These are phyloP conservation scores for Acanthopagrus latus DNA, from an alignment of 2,797 vertebrate species.

Conservation along the genomic window DNA sequence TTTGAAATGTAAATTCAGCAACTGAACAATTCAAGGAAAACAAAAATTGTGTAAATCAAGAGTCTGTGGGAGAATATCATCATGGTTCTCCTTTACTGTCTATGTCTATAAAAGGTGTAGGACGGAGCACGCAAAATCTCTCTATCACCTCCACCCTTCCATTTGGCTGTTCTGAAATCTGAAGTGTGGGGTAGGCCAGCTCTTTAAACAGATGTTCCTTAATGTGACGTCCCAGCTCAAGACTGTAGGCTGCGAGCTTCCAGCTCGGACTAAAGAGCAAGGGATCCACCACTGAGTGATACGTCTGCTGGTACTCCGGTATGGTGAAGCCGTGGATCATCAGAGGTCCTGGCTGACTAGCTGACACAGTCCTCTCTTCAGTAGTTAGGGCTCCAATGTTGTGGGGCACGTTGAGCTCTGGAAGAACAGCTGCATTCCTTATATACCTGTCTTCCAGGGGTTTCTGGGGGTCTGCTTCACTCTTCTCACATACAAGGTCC, in stretches of 20 bases:
- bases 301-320: constrained; percentile 72
- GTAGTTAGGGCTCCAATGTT: background rate
- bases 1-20: constrained; percentile 9
- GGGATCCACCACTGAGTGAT: constrained; percentile 80
- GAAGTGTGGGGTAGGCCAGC: constrained; percentile 74
- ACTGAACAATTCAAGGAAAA: background rate
- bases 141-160: constrained; percentile 72
- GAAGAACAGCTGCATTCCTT: constrained; percentile 73
- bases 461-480: constrained; percentile 30
- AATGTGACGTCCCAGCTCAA: constrained; percentile 78
- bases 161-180: constrained; percentile 53
- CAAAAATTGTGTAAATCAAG: constrained; percentile 18
- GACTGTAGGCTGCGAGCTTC: constrained; percentile 67
- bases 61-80: constrained; percentile 25
- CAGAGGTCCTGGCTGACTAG: constrained; percentile 23
- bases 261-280: constrained; percentile 70
- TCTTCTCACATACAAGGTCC: constrained; percentile 44
- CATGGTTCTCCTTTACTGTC: constrained; percentile 45
- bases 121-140: constrained; percentile 78
- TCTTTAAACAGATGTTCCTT: constrained; percentile 78
- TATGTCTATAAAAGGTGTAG: constrained; percentile 73
- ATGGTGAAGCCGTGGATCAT: constrained; percentile 80
- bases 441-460: constrained; percentile 62
- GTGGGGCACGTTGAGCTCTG: constrained; percentile 51
- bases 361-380: constrained; percentile 17